Evolutionary conservation across 2,888 invertebrate species (phyloP).

Genomic region (Leptothorax acervorum): DNA sequence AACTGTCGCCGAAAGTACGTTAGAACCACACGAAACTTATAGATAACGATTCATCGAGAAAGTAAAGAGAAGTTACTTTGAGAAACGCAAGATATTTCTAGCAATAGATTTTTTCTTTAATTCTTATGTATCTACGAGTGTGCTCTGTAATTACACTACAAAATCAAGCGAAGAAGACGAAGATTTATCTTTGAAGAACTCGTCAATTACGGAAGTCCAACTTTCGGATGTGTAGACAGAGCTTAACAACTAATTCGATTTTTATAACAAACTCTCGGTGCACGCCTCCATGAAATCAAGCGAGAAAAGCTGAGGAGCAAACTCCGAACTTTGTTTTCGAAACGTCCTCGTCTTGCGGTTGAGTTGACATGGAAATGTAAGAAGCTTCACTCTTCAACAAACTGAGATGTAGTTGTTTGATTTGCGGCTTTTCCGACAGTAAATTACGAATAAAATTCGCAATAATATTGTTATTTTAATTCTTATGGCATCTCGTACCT

Average conservation of each 20-base stretch:
- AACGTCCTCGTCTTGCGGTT: conserved; percentile 36
- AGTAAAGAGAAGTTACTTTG: not conserved
- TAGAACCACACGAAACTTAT: not conserved
- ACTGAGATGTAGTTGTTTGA: conserved; percentile 21
- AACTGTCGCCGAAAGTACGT: not conserved
- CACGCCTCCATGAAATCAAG: conserved; percentile 24
- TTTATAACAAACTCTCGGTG: conserved; percentile 44
- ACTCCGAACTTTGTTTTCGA: conserved; percentile 25
- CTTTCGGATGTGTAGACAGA: conserved; percentile 26
- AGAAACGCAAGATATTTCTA: conserved; percentile 1
- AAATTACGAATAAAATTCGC: not conserved
- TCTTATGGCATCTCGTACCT: not conserved
- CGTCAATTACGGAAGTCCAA: conserved; percentile 17
- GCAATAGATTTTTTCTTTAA: not conserved
- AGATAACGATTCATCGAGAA: not conserved
- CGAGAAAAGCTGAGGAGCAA: conserved; percentile 10
- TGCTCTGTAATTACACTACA: conserved; percentile 10
- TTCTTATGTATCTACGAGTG: not conserved
- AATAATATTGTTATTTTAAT: conserved; percentile 34
- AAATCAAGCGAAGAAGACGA: conserved; percentile 13
- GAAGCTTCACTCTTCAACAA: conserved; percentile 9
- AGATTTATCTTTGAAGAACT: conserved; percentile 31
- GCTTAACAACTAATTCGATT: conserved; percentile 39
- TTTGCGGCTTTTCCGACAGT: not conserved
- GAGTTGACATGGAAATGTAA: conserved; percentile 43